Base-by-base conservation (phyloP, 2,888 invertebrate species). In the Diarsia mendica region DNA sequence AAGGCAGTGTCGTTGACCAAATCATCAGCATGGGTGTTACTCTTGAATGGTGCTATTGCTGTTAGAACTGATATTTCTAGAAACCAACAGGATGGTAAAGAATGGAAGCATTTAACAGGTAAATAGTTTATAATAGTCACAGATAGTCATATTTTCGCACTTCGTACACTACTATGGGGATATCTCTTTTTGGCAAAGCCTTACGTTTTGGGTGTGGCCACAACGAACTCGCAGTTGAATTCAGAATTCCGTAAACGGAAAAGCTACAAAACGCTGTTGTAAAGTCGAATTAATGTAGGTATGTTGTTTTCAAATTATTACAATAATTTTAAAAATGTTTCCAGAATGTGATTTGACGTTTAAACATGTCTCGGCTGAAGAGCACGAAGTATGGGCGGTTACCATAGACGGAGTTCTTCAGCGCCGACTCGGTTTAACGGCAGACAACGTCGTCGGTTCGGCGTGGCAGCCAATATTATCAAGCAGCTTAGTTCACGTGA, bases 21-120 rank as follows among this genome's bases (percentile, higher is more conserved):
- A 46, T 95, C 97, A 44, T 97, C 98, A 1, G 98, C 99, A 11
- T 99, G 99, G 98, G 98, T 98, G 0, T 92, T 99, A 48, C 98
- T 99, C 86, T 97, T 97, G 39, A 97, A 97, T 83, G 98, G 98
- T 49, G 97, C 97, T 75, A 93, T 99, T 73, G 98, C 98, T 87
- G 97, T 98, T 13, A 97, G 99, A 72, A 98, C 98, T 77, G 98
- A 98, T 90, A 97, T 99, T 68, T 97, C 98, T 5, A 94, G 97
- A 51, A 97, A 97, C 51, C 98, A 98, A 87, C 98, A 98, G 0
- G 98, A 98, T 91, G 99, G 99, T 48, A 98, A 98, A 44, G 97
- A 98, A 89, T 99, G 99, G 99, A 98, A 95, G 89, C 98, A 93
- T 97, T 97, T 91, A 85, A 89, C 95, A 92, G 96, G 96, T 96